Percentiles rank a stretch among this genome's conserved stretches.
These are phyloP conservation scores for Pemphigus obesinymphae DNA, from an alignment of 1,140 invertebrate species.

Conservation along the genomic window DNA sequence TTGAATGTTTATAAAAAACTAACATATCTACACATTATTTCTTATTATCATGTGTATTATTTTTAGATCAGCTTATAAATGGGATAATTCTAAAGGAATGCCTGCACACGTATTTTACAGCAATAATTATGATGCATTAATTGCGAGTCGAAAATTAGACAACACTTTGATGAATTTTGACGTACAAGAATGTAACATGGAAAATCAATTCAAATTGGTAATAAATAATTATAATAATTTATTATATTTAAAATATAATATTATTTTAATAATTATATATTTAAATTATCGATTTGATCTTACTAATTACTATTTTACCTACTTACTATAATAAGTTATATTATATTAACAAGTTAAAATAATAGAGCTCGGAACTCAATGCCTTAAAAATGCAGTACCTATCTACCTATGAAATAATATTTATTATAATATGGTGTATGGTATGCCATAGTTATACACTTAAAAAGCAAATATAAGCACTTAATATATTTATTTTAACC, in stretches of 20 bases:
- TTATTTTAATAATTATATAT: too few species aligned
- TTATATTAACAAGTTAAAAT: too few species aligned
- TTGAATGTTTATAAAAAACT: neutral
- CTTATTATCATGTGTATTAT: neutral
- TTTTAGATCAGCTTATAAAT: slow-evolving; percentile 15
- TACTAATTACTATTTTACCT: too few species aligned
- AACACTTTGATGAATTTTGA: slow-evolving; percentile 19
- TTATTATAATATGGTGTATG: too few species aligned
- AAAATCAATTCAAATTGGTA: slow-evolving; percentile 36
- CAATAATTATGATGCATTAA: slow-evolving; percentile 3
- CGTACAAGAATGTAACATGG: slow-evolving; percentile 30
- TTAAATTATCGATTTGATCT: too few species aligned
- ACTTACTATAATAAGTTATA: too few species aligned
- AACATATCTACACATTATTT: neutral
- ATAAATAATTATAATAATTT: neutral
- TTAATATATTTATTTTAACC: too few species aligned
- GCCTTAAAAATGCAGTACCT: too few species aligned
- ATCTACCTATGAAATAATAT: too few species aligned
- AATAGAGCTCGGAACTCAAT: too few species aligned
- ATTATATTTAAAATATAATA: neutral
- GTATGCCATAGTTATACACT: too few species aligned
- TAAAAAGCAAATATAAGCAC: too few species aligned
- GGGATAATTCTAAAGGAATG: slow-evolving; percentile 19
- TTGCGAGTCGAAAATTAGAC: slow-evolving; percentile 33
- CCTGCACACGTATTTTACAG: slow-evolving; percentile 13